Conservation (phyloP, 1,140 invertebrate genomes). For the Ceratina calcarata region DNA sequence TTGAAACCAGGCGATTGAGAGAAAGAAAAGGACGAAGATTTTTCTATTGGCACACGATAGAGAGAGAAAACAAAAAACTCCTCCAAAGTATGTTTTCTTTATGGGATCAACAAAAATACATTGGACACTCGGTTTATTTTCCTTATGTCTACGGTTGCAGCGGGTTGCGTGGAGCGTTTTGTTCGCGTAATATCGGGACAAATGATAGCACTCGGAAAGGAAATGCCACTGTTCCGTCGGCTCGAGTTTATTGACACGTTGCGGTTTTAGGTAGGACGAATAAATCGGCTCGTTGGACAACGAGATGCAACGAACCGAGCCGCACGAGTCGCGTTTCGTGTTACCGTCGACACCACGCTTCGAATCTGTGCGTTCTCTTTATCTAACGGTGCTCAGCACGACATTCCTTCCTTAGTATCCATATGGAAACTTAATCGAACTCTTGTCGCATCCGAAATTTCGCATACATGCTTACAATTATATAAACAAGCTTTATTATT, state of each 20-base stretch:
- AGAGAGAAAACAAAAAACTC: no score
- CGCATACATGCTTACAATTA: no score
- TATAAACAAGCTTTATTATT: no score
- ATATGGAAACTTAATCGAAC: no score
- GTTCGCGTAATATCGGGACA: slow-evolving; percentile 18
- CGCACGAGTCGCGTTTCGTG: slow-evolving; percentile 29
- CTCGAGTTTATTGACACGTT: slow-evolving; percentile 48
- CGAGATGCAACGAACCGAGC: neutral
- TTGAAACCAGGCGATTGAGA: no score
- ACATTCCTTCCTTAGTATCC: neutral
- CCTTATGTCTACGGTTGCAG: neutral
- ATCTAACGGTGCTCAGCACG: neutral
- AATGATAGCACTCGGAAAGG: slow-evolving; percentile 24
- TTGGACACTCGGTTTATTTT: neutral
- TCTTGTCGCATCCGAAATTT: no score
- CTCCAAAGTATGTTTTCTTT: no score
- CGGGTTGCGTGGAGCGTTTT: slow-evolving; percentile 21
- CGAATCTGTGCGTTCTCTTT: neutral
- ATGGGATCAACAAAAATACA: no score
- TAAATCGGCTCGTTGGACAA: slow-evolving; percentile 27
- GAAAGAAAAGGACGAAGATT: no score
- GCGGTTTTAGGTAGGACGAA: slow-evolving; percentile 32
- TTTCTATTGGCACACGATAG: no score
- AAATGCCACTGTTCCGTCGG: neutral
- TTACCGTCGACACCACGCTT: slow-evolving; percentile 32